phyloP scores from a whole-genome alignment of 2,113 vertebrate genomes.

The Dasyprocta punctata region DNA sequence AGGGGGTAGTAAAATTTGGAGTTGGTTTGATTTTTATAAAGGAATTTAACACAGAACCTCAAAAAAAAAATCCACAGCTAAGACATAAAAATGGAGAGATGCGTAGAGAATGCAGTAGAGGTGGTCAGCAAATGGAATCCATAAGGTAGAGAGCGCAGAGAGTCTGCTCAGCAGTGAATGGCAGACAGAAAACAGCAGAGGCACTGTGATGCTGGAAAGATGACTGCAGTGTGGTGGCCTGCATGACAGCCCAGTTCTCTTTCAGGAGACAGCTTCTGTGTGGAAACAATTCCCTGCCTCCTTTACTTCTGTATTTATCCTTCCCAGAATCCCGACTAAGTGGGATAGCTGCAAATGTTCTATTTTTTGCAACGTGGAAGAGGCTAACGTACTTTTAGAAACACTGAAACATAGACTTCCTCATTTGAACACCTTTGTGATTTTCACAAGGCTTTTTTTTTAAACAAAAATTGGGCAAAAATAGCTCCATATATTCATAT shows the following conservation, averaged over 20 bases:
- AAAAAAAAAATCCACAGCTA: not conserved
- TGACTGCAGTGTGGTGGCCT: rapidly evolving
- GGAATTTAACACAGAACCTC: not conserved
- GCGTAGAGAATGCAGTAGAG: not conserved
- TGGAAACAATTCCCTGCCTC: not conserved
- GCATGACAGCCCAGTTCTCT: not conserved
- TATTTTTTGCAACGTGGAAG: not conserved
- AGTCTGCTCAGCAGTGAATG: rapidly evolving
- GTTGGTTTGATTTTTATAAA: not conserved
- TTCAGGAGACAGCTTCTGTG: not conserved
- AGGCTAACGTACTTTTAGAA: not conserved
- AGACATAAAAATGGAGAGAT: not conserved
- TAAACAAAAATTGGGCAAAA: slow-evolving; percentile 6
- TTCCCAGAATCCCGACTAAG: not conserved
- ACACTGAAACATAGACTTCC: not conserved
- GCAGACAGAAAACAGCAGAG: not conserved
- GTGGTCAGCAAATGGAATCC: not conserved
- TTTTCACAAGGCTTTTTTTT: slow-evolving; percentile 18
- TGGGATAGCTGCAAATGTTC: not conserved
- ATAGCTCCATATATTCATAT: not conserved
- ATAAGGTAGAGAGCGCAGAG: not conserved
- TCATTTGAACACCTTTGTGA: not conserved
- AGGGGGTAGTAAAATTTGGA: not conserved
- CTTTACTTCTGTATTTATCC: not conserved
- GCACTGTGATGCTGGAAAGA: rapidly evolving